These are phyloP conservation scores for Agonopterix alstromeriana DNA, from an alignment of 2,888 invertebrate genomes.

Conservation along the genomic window DNA sequence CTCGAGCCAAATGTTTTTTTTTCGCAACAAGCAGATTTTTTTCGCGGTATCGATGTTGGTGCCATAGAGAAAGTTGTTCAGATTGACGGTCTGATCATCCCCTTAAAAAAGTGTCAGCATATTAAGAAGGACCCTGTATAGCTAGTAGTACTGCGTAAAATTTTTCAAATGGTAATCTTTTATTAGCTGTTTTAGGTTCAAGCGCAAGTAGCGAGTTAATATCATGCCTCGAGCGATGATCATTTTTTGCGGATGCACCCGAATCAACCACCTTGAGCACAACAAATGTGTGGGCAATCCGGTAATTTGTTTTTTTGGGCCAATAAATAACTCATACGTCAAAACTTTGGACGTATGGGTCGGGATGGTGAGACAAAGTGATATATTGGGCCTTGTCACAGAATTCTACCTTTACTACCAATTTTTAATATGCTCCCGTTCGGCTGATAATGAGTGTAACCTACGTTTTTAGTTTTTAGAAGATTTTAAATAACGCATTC, in stretches of 20 bases:
- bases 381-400: constrained; percentile 72
- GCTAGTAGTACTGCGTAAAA: too few relatives aligned
- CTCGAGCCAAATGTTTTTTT: too few relatives aligned
- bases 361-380: constrained; percentile 49
- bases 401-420: constrained; percentile 51
- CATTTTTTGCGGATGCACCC: constrained; percentile 69
- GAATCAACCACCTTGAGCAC: constrained; percentile 68
- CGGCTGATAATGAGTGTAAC: not conserved
- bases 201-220: constrained; percentile 49
- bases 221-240: constrained; percentile 40
- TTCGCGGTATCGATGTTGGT: too few relatives aligned
- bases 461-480: not conserved
- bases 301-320: constrained; percentile 73
- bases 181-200: constrained; percentile 24
- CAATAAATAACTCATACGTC: constrained; percentile 76
- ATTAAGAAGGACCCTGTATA: too few relatives aligned
- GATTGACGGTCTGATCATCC: too few relatives aligned
- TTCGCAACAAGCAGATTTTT: too few relatives aligned
- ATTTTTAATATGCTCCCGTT: constrained; percentile 34
- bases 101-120: too few relatives aligned
- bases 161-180: not conserved
- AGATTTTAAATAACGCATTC: not conserved
- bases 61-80: too few relatives aligned
- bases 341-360: constrained; percentile 57
- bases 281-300: constrained; percentile 72